Evolutionary conservation across 2,797 vertebrate genomes (phyloP).

Genomic region (Trachurus trachurus): DNA sequence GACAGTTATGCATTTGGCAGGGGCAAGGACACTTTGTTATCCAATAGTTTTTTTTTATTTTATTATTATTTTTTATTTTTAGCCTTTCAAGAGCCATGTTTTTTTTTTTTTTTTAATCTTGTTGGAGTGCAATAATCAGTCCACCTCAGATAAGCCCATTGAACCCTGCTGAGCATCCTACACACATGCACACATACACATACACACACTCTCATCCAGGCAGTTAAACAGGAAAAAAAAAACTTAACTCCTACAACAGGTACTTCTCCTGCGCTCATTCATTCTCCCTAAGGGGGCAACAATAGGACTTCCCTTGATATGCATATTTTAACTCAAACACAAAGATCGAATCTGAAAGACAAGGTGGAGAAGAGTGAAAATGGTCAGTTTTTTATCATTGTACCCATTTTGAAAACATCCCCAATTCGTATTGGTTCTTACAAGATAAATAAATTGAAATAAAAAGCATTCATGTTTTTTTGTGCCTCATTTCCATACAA

Average conservation of each 20-base stretch:
- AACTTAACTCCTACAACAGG: slow-evolving; percentile 69
- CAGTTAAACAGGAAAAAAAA: slow-evolving; percentile 65
- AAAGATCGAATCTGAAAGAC: slow-evolving; percentile 81
- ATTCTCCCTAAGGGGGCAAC: slow-evolving; percentile 68
- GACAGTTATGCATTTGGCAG: slow-evolving; percentile 79
- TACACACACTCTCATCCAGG: slow-evolving; percentile 43
- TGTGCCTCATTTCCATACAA: not conserved
- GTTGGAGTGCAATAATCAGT: slow-evolving; percentile 89
- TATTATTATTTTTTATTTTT: slow-evolving; percentile 41
- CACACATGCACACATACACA: slow-evolving; percentile 34
- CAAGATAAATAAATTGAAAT: slow-evolving; percentile 88
- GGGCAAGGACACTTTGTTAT: slow-evolving; percentile 79
- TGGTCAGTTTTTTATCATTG: slow-evolving; percentile 82
- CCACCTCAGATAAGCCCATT: slow-evolving; percentile 82
- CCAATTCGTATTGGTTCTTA: slow-evolving; percentile 89
- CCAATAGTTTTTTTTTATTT: slow-evolving; percentile 63
- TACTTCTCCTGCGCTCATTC: slow-evolving; percentile 77
- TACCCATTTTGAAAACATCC: slow-evolving; percentile 86
- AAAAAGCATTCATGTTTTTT: slow-evolving; percentile 69
- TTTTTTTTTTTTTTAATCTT: slow-evolving; percentile 59
- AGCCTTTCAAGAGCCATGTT: slow-evolving; percentile 81
- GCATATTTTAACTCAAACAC: slow-evolving; percentile 65
- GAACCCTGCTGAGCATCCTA: slow-evolving; percentile 79
- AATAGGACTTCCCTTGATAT: slow-evolving; percentile 71
- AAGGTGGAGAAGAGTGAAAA: slow-evolving; percentile 77